Base-by-base conservation (phyloP, 2,888 invertebrate species). In the Anoncus sp. region DNA sequence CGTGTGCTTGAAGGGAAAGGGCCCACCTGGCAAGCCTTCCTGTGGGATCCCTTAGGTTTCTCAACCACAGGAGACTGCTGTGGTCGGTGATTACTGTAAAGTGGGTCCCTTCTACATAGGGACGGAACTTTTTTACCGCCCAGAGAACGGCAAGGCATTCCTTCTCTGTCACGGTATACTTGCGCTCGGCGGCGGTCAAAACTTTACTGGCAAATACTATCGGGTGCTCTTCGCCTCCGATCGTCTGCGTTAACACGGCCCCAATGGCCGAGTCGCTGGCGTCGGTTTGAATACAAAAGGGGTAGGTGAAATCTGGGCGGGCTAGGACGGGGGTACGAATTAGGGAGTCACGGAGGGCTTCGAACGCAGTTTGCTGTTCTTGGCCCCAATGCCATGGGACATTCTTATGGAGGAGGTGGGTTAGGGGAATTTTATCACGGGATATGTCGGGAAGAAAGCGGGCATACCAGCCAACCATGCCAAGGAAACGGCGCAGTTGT, bases 211-310 rank as follows among this genome's bases (percentile, higher is more conserved):
- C 62, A 5, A 62, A 62, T 3, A 62, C 5, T 27, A 62, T 62
- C 10, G 47, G 45, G 47, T 45, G 27, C 12, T 60, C 27, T 47
- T 62, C n/a, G n/a, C n/a, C n/a, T n/a, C n/a, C n/a, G n/a, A n/a
- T n/a, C n/a, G n/a, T n/a, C n/a, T n/a, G 62, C 10, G 27, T 62
- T 3, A 31, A 16, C 6, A 62, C 47, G 0, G 45, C 31, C 2
- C 62, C 60, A 20, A 60, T 4, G 24, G 22, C 45, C 3, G 27
- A 3, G n/a, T 60, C 60, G n/a, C 60, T 45, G 1, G 60, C 60
- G 24, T 60, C 60, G n/a, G 43, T 60, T 2, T 60, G 60, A 3
- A 60, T 35, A 1, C 45, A 16, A 12, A 62, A 62, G 27, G 45
- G 62, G 1, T 16, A 9, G 10, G 31, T 3, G 7, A 31, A 31